Base-by-base conservation (phyloP, 2,113 vertebrate species). In the Pogona vitticeps region DNA sequence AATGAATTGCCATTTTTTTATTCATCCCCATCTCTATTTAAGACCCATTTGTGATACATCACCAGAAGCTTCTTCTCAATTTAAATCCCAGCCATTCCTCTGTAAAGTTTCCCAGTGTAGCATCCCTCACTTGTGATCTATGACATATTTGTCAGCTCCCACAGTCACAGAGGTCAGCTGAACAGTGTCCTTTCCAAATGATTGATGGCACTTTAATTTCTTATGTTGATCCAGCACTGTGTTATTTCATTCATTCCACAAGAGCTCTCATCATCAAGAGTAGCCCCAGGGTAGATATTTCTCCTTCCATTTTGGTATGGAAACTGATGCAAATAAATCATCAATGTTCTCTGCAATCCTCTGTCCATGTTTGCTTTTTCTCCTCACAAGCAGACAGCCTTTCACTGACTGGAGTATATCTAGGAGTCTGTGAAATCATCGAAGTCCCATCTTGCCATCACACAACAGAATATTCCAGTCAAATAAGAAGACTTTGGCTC, bases 131-230 rank as follows among this genome's bases (percentile, higher is more conserved):
- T 73, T 23, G 17, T n/a, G 65, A 79, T 58, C 76, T 78, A 79
- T 79, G n/a, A 31, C 58, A 76, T 40, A 26, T 78, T 77, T 85
- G 76, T 71, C 76, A 85, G 76, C 76, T 59, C 67, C 65, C 65
- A 79, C 31, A 86, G 84, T 59, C 42, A 31, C 84, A 59, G 52
- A 28, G 46, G 28, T 36, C 72, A 76, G 40, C 58, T 84, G 58
- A 76, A n/a, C 31, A 76, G 38, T 36, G 38, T 76, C 65, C 76
- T 86, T 71, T 86, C 46, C 17, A 40, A 33, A 79, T 86, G 84
- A 86, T 86, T 38, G 65, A 86, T 71, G 84, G 46, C 46, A 79
- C 46, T 86, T 86, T 86, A 86, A 79, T 79, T 86, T 86, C 76
- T 79, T 76, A 85, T 40, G 76, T 70, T 85, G 63, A 85, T 85